Conservation (phyloP, 2,113 vertebrate species). For the Phasianus colchicus region DNA sequence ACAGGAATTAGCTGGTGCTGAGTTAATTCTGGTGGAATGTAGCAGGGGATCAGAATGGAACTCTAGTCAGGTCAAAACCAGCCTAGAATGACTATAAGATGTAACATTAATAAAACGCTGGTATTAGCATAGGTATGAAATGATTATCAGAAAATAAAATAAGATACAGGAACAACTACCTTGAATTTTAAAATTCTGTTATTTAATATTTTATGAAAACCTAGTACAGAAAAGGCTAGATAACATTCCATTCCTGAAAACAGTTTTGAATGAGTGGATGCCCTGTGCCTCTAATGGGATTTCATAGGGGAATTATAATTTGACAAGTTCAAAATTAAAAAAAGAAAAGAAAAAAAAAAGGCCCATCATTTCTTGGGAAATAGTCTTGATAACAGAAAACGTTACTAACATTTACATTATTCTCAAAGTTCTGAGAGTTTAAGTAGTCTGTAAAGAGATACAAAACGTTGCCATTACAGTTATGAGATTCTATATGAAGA, state of each 20-base stretch:
- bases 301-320: conserved; percentile 1
- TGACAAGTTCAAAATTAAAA: neutral
- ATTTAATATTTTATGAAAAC: neutral
- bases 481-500: neutral
- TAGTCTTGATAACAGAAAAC: neutral
- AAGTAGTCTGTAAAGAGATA: conserved; percentile 21
- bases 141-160: conserved; percentile 52
- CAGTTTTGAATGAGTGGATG: neutral
- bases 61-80: conserved; percentile 65
- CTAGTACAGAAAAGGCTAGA: neutral
- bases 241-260: neutral
- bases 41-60: conserved; percentile 71
- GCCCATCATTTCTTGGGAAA: neutral
- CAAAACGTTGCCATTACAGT: neutral
- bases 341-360: neutral
- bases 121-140: conserved; percentile 61
- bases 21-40: conserved; percentile 73
- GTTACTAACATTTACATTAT: neutral
- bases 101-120: conserved; percentile 49
- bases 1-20: conserved; percentile 73
- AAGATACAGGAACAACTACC: conserved; percentile 28
- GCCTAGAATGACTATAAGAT: conserved; percentile 59
- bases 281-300: neutral
- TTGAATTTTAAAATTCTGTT: neutral
- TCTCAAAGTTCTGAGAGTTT: conserved; percentile 18